phyloP scores from a whole-genome alignment of 2,888 invertebrate species.

The Aspidiotus rigidus region DNA sequence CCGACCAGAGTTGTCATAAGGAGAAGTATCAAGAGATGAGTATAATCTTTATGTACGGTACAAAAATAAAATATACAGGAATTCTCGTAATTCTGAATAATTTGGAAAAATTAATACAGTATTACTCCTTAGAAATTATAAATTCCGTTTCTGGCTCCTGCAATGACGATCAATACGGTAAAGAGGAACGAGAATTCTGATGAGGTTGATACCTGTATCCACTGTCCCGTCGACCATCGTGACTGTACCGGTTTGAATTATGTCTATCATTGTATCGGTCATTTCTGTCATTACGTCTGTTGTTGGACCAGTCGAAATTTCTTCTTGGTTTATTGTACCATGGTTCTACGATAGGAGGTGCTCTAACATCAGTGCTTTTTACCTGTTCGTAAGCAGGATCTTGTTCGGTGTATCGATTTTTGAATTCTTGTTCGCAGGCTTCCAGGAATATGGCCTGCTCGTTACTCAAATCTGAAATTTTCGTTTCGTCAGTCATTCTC shows the following conservation, averaged over 20 bases:
- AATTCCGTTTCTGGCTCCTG: too few species aligned
- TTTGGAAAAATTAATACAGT: too few species aligned
- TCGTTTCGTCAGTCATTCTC: too few species aligned
- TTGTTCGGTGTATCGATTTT: conserved; percentile 13
- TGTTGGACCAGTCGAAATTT: conserved; percentile 15
- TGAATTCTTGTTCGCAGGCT: conserved; percentile 17
- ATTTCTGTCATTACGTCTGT: not conserved
- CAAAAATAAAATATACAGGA: too few species aligned
- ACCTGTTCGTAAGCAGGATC: conserved; percentile 20
- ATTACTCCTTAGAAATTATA: too few species aligned
- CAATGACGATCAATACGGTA: not conserved
- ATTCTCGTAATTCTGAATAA: too few species aligned
- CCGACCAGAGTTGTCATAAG: too few species aligned
- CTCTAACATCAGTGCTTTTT: conserved; percentile 8
- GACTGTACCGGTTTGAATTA: not conserved
- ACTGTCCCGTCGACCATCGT: not conserved
- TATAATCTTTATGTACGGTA: too few species aligned
- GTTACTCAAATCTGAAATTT: not conserved
- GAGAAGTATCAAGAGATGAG: too few species aligned
- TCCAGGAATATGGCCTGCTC: conserved; percentile 12
- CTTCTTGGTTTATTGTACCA: conserved; percentile 25
- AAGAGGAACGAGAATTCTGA: not conserved
- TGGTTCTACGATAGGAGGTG: conserved; percentile 19
- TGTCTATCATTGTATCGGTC: not conserved
- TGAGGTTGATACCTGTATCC: not conserved